Conservation (phyloP, 2,797 vertebrate species). For the Syngnathus acus region DNA sequence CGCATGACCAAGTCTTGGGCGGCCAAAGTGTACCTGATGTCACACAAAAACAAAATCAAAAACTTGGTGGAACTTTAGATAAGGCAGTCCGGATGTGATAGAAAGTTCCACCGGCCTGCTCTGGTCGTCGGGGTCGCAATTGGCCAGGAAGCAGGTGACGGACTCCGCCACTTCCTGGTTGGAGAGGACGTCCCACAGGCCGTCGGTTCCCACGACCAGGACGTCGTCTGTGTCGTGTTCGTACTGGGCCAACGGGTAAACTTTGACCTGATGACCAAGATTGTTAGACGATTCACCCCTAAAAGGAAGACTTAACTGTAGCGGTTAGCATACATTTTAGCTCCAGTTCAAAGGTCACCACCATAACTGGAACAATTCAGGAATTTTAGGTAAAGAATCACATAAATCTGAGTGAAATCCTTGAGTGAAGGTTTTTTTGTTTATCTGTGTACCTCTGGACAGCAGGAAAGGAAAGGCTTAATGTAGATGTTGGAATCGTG, state of each 20-base stretch:
- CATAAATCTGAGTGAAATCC: neutral
- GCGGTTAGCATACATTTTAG: too few species aligned
- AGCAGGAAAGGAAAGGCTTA: slow-evolving; percentile 94
- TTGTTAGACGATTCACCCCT: neutral
- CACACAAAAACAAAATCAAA: neutral
- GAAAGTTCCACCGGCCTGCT: slow-evolving; percentile 76
- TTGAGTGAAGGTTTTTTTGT: neutral
- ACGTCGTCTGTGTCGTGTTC: slow-evolving; percentile 89
- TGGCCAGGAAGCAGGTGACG: slow-evolving; percentile 86
- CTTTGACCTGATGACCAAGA: slow-evolving; percentile 73
- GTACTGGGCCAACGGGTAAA: slow-evolving; percentile 79
- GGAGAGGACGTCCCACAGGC: slow-evolving; percentile 95
- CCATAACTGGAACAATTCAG: neutral
- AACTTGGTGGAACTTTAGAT: neutral
- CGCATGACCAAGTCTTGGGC: slow-evolving; percentile 96
- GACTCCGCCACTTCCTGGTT: slow-evolving; percentile 93
- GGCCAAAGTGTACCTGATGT: slow-evolving; percentile 87
- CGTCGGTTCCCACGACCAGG: slow-evolving; percentile 89
- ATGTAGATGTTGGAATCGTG: slow-evolving; percentile 97
- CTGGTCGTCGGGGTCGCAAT: slow-evolving; percentile 93
- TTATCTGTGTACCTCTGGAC: slow-evolving; percentile 81
- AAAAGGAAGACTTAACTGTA: neutral
- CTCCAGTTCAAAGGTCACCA: too few species aligned
- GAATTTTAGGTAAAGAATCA: neutral
- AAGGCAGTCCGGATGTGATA: neutral